Evolutionary conservation across 2,113 vertebrate genomes (phyloP), one percentile per base, ranked within the genome.

Genomic region (Arothron firmamentum): DNA sequence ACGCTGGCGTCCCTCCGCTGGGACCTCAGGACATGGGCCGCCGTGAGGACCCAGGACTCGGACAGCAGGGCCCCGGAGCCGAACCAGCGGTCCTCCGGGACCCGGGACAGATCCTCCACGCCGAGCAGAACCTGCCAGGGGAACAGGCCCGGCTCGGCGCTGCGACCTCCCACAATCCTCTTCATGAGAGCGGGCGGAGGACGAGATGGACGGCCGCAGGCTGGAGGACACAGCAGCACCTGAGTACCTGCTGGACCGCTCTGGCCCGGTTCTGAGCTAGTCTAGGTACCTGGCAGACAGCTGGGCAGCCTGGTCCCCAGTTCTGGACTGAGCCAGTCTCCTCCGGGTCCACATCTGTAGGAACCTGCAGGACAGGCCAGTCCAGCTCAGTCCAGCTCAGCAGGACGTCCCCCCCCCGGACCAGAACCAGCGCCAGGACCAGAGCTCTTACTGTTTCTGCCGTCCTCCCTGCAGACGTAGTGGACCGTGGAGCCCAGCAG

Each of bases 121-220:
- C 94, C 92, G 9, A 99, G 93, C 20, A 98, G 90, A 1, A 90
- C 94, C 84, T 99, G 96, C 97, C 97, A 99, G 0, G 97, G 97
- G 77, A 99, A 98, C 64, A 93, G 90, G 14, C 96, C 96, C 0
- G 92, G 92, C 52, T 90, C 90, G 0, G 96, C 93, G 0, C 87
- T 87, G 1, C 90, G 89, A 9, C 97, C 97, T 0, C 96, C 97
- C 0, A 99, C 94, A 12, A 99, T 95, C 23, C 97, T 86, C 84
- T 97, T 98, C 82, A 92, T 89, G 54, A 93, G 89, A 16, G 77
- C 67, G 0, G 95, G 94, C 47, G 96, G 84, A 3, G 88, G 25
- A 4, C 88, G 93, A 25, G 83, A 81, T 0, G 94, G 93, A 12
- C 79, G 90, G 0, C 96, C 96, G 0, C 86, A 90, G 48, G 56